Percentiles rank a stretch among this genome's conserved stretches.
phyloP scores from a whole-genome alignment of 2,888 invertebrate genomes.

The Cheilosia variabilis region DNA sequence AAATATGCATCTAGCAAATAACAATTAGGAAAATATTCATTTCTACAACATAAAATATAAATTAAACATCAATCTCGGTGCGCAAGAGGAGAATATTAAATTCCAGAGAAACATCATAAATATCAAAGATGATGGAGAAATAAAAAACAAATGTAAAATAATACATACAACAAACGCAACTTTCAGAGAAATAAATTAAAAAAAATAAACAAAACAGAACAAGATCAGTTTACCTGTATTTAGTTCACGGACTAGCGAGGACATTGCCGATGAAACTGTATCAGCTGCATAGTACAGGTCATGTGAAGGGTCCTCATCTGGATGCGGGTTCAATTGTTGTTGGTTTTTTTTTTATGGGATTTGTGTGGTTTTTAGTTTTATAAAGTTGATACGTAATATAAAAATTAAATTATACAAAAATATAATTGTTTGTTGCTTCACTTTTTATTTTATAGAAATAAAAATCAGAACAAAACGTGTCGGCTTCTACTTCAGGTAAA shows the following conservation, averaged over 20 bases:
- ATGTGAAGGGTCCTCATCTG: conserved; percentile 87
- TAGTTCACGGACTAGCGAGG: conserved; percentile 96
- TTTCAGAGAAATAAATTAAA: conserved; percentile 2
- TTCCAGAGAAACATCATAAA: conserved; percentile 30
- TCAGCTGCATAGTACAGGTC: conserved; percentile 98
- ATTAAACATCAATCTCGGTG: conserved; percentile 61
- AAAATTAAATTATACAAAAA: conserved; percentile 60
- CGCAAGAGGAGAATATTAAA: conserved; percentile 52
- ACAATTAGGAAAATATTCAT: conserved; percentile 25
- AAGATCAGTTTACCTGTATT: conserved; percentile 89
- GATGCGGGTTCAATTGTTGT: conserved; percentile 37
- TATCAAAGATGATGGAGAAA: conserved; percentile 22
- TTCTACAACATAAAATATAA: conserved; percentile 45
- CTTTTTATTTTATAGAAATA: conserved; percentile 9
- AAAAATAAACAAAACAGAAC: conserved; percentile 4
- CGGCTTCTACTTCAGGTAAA: neutral
- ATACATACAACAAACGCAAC: conserved; percentile 12
- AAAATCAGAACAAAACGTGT: neutral
- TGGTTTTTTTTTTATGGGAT: conserved; percentile 38
- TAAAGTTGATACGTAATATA: conserved; percentile 45
- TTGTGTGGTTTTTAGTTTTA: conserved; percentile 39
- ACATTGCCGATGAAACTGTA: conserved; percentile 99
- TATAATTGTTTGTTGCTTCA: conserved; percentile 16
- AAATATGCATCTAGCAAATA: conserved; percentile 25
- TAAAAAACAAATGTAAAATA: conserved; percentile 7